Evolutionary conservation across 1,140 invertebrate species (phyloP).

Genomic region (Drosophila novamexicana): DNA sequence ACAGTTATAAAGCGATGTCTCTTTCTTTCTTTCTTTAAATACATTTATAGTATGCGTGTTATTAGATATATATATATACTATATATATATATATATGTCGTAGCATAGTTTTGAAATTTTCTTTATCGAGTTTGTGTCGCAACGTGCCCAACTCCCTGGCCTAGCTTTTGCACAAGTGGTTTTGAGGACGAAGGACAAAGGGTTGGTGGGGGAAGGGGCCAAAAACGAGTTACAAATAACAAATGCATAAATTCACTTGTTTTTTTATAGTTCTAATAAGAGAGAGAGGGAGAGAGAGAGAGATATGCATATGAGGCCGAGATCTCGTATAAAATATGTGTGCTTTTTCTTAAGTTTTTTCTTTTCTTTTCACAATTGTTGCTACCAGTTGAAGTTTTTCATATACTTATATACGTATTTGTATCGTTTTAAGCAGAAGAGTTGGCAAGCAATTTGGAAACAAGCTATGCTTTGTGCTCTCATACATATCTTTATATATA

Average conservation of each 20-base stretch:
- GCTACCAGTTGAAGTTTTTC: constrained; percentile 20
- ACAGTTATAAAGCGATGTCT: constrained; percentile 52
- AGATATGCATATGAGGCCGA: constrained; percentile 51
- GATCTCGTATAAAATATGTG: constrained; percentile 49
- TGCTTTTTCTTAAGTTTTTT: constrained; percentile 5
- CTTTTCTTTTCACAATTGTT: constrained; percentile 13
- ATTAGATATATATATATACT: constrained; percentile 45
- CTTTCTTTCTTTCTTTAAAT: constrained; percentile 32
- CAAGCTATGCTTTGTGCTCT: constrained; percentile 68
- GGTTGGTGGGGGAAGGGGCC: neutral
- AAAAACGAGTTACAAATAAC: constrained; percentile 39
- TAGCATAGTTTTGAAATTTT: constrained; percentile 32
- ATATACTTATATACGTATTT: neutral
- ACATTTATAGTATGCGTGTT: constrained; percentile 41
- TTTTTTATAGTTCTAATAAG: constrained; percentile 29
- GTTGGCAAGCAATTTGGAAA: constrained; percentile 43
- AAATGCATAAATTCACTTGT: constrained; percentile 46
- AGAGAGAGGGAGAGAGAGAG: too few species aligned
- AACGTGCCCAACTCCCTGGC: neutral
- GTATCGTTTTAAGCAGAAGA: constrained; percentile 24
- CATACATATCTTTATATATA: constrained; percentile 13
- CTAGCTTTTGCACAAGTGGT: constrained; percentile 22
- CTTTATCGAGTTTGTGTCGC: constrained; percentile 2
- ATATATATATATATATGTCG: constrained; percentile 23
- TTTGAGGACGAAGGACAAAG: neutral